Evolutionary conservation across 2,113 vertebrate species (phyloP).

Genomic region (Camelus bactrianus): DNA sequence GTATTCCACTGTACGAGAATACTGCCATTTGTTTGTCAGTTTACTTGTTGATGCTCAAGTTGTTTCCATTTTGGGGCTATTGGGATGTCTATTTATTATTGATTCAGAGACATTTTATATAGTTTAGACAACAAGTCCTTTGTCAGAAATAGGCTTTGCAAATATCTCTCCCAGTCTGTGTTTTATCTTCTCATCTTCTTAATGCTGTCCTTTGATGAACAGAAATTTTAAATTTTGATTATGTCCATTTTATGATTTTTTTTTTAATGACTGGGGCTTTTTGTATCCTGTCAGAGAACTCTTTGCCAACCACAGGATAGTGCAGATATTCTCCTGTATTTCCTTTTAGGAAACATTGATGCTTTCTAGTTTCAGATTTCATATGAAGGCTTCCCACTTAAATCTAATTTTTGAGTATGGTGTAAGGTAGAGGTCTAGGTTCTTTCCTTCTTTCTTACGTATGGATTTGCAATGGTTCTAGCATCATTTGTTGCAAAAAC

Average conservation of each 20-base stretch:
- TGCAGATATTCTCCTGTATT: not conserved
- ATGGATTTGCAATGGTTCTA: not conserved
- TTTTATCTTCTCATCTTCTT: not conserved
- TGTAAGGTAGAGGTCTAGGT: not conserved
- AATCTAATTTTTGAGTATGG: not conserved
- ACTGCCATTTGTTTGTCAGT: not conserved
- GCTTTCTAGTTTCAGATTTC: not conserved
- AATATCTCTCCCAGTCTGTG: not conserved
- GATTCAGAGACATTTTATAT: not conserved
- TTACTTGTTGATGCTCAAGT: too few relatives aligned
- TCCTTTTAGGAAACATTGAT: not conserved
- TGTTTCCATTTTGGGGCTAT: not conserved
- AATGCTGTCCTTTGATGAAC: not conserved
- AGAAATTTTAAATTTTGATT: not conserved
- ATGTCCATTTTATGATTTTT: not conserved
- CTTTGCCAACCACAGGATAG: not conserved
- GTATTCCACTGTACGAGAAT: not conserved
- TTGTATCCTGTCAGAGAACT: not conserved
- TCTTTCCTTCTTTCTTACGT: not conserved
- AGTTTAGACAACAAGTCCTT: not conserved
- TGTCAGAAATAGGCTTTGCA: not conserved
- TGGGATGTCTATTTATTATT: not conserved
- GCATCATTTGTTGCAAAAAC: not conserved
- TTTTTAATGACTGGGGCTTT: not conserved
- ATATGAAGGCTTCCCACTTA: not conserved